A percentile compares a stretch with the other conserved stretches of the same genome.
Conservation (phyloP, 2,888 invertebrate species). For the Enchytraeus crypticus region DNA sequence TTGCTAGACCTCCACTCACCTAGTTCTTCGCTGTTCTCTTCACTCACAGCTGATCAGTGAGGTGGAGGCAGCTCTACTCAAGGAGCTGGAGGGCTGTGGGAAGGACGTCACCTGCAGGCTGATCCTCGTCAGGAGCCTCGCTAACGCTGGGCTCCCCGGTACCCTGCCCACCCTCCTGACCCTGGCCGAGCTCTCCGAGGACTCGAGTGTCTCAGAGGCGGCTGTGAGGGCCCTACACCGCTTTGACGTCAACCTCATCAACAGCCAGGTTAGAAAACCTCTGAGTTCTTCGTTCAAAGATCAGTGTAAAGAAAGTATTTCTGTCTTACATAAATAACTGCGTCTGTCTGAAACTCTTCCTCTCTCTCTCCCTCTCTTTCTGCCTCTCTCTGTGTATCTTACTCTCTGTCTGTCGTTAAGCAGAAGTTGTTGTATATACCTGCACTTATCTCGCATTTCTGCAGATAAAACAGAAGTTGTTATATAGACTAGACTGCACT, state of each 20-base stretch:
- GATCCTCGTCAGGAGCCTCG: conserved; percentile 60
- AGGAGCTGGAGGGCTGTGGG: conserved; percentile 53
- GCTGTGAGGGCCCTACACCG: conserved; percentile 62
- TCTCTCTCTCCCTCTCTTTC: neutral
- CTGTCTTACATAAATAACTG: neutral
- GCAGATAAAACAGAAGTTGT: too few species aligned
- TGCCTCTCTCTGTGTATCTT: neutral
- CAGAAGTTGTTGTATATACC: too few species aligned
- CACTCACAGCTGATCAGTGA: conserved; percentile 39
- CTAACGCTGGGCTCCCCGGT: conserved; percentile 59
- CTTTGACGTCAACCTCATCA: conserved; percentile 29
- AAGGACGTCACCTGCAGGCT: conserved; percentile 56
- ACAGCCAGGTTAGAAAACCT: conserved; percentile 27
- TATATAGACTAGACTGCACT: too few species aligned
- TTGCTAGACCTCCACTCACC: too few species aligned
- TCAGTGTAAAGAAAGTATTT: neutral
- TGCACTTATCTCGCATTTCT: too few species aligned
- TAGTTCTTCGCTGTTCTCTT: too few species aligned
- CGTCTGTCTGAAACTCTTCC: too few species aligned
- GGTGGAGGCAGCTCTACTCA: conserved; percentile 37
- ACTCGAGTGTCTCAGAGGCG: conserved; percentile 55
- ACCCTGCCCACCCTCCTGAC: conserved; percentile 58
- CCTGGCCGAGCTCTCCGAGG: conserved; percentile 53
- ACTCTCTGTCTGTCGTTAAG: too few species aligned
- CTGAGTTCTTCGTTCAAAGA: neutral